Evolutionary conservation across 2,888 invertebrate genomes (phyloP), one percentile per base, ranked within the genome.

Genomic region (Coenonympha glycerion): DNA sequence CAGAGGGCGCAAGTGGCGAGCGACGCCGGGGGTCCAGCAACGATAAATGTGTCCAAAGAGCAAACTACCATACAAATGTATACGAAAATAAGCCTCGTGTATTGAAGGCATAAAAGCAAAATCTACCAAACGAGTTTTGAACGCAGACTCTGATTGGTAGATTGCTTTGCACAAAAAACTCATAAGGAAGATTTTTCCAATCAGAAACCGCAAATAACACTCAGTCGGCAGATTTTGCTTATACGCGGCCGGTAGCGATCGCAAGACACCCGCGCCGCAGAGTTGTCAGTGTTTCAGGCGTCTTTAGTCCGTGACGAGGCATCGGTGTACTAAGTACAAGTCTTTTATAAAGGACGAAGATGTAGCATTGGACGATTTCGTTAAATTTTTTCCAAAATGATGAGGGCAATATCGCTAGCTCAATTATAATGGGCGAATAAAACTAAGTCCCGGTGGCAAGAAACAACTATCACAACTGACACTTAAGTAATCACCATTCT

Each of bases 261-360:
- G 67, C 68, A 70, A 60, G 64, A 65, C 68, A 60, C 71, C 67
- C 70, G 69, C 71, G 62, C 62, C 62, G 52, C 40, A 48, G 63
- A 24, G 53, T 63, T 58, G 63, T 66, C 64, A 65, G 59, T 40
- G 54, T 51, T 64, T 58, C 60, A 65, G 69, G 66, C 56, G 53
- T 63, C 59, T 64, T 62, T 64, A 64, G 65, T 71, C 69, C 72
- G 72, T 76, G 74, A 65, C 65, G 68, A 67, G 71, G 70, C 69
- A 61, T 66, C 64, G 60, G 62, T 74, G 81, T 79, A 84, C 85
- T 84, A 79, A 76, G 82, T 85, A 86, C 86, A 68, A 87, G 87
- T 87, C 87, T 86, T 86, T 77, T 70, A 13, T 13, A 59, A 70
- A 83, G 87, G 87, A 87, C 87, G 87, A 86, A 86, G 84, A 83